Evolutionary conservation across 2,888 invertebrate species (phyloP).

Genomic region (Scrobipalpa atriplicella): DNA sequence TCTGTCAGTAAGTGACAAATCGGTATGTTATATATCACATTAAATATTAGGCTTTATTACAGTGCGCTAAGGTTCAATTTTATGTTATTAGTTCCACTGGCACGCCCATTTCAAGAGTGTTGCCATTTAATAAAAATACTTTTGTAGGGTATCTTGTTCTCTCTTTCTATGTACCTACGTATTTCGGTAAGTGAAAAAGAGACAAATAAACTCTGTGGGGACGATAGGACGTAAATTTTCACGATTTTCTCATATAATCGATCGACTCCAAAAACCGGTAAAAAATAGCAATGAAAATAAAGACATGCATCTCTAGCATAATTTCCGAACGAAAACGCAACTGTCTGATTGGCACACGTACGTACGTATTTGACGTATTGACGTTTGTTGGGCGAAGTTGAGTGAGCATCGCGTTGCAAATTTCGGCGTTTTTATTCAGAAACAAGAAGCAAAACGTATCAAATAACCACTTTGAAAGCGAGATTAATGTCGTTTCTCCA

Average conservation of each 20-base stretch:
- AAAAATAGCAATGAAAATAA: background rate
- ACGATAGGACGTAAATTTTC: too few species aligned
- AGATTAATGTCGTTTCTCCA: constrained; percentile 42
- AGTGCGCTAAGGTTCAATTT: background rate
- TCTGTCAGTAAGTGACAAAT: constrained; percentile 1
- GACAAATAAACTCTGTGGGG: too few species aligned
- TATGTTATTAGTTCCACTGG: background rate
- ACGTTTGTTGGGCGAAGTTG: background rate
- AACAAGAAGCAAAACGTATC: background rate
- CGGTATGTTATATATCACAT: background rate
- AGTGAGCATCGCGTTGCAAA: background rate
- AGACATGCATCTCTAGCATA: background rate
- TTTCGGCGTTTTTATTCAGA: background rate
- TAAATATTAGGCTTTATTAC: background rate
- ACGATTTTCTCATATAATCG: background rate
- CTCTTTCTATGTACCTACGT: too few species aligned
- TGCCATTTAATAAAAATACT: background rate
- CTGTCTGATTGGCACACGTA: constrained; percentile 14
- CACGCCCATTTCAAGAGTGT: constrained; percentile 3
- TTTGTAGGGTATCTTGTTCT: too few species aligned
- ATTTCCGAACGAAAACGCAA: background rate
- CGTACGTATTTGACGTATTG: too few species aligned
- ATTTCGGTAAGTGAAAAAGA: too few species aligned
- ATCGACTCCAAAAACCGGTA: background rate
- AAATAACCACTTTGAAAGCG: background rate